Evolutionary conservation across 2,113 vertebrate species (phyloP).

Genomic region (Diadophis punctatus): DNA sequence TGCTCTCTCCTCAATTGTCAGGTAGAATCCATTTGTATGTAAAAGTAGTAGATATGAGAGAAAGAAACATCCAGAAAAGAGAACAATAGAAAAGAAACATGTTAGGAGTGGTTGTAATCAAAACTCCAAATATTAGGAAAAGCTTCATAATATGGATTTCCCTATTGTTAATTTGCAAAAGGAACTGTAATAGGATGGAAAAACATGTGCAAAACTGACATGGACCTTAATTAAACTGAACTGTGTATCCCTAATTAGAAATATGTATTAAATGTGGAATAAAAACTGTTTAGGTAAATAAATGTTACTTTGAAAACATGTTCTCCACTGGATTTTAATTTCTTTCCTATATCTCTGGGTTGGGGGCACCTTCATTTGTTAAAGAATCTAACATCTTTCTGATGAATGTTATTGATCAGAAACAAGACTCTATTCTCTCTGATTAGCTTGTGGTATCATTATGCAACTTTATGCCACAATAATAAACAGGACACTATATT

Average conservation of each 20-base stretch:
- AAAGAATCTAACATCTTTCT: background rate
- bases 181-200: background rate
- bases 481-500: background rate
- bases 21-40: background rate
- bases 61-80: background rate
- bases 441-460: background rate
- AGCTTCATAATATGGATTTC: background rate
- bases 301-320: background rate
- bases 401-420: background rate
- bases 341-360: background rate
- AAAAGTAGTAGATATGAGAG: background rate
- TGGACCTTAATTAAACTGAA: background rate
- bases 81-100: background rate
- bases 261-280: background rate
- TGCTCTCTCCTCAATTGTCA: background rate
- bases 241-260: background rate
- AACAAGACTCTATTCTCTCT: background rate
- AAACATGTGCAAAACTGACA: background rate
- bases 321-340: background rate
- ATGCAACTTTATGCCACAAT: background rate
- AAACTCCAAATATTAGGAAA: background rate
- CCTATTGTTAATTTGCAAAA: background rate
- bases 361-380: background rate
- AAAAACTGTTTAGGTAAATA: background rate
- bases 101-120: background rate